phyloP scores from a whole-genome alignment of 2,888 invertebrate genomes.

The Clitarchus hookeri region DNA sequence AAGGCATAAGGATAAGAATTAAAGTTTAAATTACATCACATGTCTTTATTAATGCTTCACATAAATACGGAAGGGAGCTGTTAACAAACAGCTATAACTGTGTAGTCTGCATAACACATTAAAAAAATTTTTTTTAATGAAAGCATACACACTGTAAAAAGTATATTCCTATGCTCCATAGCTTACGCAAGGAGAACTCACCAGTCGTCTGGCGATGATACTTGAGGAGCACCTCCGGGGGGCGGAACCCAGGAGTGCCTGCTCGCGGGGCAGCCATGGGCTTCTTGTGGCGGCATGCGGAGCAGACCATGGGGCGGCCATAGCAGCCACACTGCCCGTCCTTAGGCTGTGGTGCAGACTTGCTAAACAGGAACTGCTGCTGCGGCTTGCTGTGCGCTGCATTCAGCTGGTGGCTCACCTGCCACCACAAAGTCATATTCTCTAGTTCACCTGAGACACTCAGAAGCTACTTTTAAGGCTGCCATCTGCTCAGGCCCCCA shows the following conservation, averaged over 20 bases:
- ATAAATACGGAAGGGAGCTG: too few relatives aligned
- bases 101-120: too few relatives aligned
- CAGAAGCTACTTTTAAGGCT: too few relatives aligned
- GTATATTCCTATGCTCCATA: too few relatives aligned
- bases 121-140: too few relatives aligned
- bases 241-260: slow-evolving; percentile 88
- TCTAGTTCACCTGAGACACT: too few relatives aligned
- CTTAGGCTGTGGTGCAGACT: not conserved
- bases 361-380: not conserved
- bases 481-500: too few relatives aligned
- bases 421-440: not conserved
- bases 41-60: too few relatives aligned
- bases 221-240: slow-evolving; percentile 84
- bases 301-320: slow-evolving; percentile 69
- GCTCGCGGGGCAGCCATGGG: slow-evolving; percentile 77
- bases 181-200: slow-evolving; percentile 46
- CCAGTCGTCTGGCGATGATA: slow-evolving; percentile 77
- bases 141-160: too few relatives aligned
- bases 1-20: too few relatives aligned
- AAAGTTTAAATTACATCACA: too few relatives aligned
- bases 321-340: slow-evolving; percentile 65
- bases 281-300: slow-evolving; percentile 65
- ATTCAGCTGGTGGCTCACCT: not conserved
- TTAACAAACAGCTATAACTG: too few relatives aligned
- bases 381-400: not conserved